A percentile compares a stretch with the other conserved stretches of the same genome.
Evolutionary conservation across 1,140 invertebrate genomes (phyloP).

Genomic region (Branchinecta lindahli): DNA sequence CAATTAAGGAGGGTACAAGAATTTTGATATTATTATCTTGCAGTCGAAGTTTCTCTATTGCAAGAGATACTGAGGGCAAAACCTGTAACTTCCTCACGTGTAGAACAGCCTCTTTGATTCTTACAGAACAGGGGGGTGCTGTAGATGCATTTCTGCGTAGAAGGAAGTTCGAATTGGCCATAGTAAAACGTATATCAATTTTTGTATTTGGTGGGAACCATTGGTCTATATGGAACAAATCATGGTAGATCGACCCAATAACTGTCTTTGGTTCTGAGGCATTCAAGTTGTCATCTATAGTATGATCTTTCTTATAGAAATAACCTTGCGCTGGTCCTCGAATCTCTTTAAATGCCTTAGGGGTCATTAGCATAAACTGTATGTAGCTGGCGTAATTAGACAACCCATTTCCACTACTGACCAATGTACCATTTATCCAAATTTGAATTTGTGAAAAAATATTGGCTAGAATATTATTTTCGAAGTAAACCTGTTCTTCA

Average conservation of each 20-base stretch:
- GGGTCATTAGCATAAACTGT: slow-evolving; percentile 4
- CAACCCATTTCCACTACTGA: not conserved
- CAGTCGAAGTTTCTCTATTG: not conserved
- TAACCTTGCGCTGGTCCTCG: not conserved
- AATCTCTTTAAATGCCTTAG: not conserved
- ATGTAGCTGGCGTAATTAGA: not conserved
- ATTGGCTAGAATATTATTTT: not conserved
- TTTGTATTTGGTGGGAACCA: too few species aligned
- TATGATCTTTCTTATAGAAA: not conserved
- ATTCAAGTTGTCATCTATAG: too few species aligned
- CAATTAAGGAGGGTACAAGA: not conserved
- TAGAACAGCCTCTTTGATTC: too few species aligned
- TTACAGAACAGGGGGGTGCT: too few species aligned
- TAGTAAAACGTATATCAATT: too few species aligned
- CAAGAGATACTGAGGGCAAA: too few species aligned
- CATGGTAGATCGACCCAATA: too few species aligned
- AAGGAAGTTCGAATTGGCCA: too few species aligned
- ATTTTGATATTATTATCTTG: not conserved
- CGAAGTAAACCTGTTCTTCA: not conserved
- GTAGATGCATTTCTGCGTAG: too few species aligned
- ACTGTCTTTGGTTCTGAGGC: too few species aligned
- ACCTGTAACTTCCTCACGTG: too few species aligned
- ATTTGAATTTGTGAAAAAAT: not conserved
- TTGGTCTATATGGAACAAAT: too few species aligned
- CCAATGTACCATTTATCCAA: not conserved